Conservation (phyloP, 2,888 invertebrate genomes). For the Fissipunctia ypsillon region DNA sequence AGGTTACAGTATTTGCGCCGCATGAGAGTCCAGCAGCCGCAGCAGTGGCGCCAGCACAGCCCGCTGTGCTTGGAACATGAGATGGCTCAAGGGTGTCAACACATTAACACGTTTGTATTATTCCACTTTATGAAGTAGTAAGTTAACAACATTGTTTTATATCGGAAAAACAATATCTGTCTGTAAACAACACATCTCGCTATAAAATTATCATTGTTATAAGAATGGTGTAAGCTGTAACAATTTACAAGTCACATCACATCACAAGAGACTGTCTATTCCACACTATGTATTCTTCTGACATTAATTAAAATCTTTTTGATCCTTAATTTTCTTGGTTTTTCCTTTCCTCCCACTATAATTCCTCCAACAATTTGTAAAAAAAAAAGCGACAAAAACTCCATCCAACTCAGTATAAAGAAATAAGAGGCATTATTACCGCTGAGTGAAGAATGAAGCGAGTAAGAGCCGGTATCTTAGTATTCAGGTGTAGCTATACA, state of each 20-base stretch:
- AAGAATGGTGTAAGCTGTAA: neutral
- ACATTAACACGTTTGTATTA: too few species aligned
- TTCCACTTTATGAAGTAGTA: neutral
- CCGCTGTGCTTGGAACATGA: too few species aligned
- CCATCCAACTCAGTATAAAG: neutral
- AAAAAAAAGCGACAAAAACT: neutral
- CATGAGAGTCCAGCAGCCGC: too few species aligned
- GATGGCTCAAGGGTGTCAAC: too few species aligned
- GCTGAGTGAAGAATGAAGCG: constrained; percentile 14
- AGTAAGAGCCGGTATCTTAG: constrained; percentile 19
- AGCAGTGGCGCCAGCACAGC: too few species aligned
- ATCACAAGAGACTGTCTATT: neutral
- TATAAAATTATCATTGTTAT: neutral
- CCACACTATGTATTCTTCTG: neutral
- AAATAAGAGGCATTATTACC: constrained; percentile 16
- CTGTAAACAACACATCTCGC: neutral
- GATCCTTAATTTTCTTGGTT: neutral
- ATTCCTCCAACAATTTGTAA: neutral
- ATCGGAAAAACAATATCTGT: neutral
- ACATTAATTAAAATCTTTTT: neutral
- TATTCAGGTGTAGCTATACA: constrained; percentile 37
- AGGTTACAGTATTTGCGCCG: too few species aligned
- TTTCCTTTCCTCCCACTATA: too few species aligned
- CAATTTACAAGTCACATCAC: neutral
- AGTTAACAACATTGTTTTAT: neutral